Base-by-base conservation (phyloP, 2,797 vertebrate species). In the Clarias pachynema region DNA sequence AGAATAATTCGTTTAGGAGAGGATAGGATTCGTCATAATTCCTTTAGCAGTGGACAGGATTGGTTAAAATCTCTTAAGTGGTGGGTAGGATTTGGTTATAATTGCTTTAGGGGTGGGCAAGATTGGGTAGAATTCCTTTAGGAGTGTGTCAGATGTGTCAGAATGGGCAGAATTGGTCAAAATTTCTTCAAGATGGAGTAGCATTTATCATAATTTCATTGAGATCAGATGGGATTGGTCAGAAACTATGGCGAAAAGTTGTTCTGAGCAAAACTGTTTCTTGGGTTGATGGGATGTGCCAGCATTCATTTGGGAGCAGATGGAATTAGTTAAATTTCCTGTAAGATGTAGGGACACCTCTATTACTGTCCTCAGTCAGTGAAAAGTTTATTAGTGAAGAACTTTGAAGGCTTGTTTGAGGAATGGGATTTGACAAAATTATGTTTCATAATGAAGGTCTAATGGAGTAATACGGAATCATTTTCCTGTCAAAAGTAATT, bases 381-480 rank as follows among this genome's bases (percentile, higher is more conserved):
- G 18, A 68, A 65, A 65, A 5, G 2, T 68, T 34, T 31, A 68
- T 66, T 31, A 68, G 14, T 34, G 5, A 34, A 68, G 37, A n/a
- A 72, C 37, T 44, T 14, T 72, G 22, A 10, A 72, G 37, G 40
- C 22, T 72, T 44, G 69, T 37, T 37, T 40, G 34, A 40, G 8
- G 4, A 72, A 72, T 72, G 69, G 20, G 69, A 26, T 44, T 72
- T 31, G 5, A 40, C 34, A 69, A 22, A 24, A 73, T n/a, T 70
- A 20, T 70, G 20, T 70, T 70, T 40, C 34, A 70, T 69, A 69
- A 37, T 69, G 16, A 69, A 70, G 44, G 70, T 73, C 40, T 44
- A 73, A 73, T 10, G 40, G 12, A 16, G 37, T 24, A 65, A 29
- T 26, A 31, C 26, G 10, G 62, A 65, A 20, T 65, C n/a, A 65